These are phyloP conservation scores for Chironomus tepperi DNA, from an alignment of 1,140 invertebrate species.

Conservation along the genomic window DNA sequence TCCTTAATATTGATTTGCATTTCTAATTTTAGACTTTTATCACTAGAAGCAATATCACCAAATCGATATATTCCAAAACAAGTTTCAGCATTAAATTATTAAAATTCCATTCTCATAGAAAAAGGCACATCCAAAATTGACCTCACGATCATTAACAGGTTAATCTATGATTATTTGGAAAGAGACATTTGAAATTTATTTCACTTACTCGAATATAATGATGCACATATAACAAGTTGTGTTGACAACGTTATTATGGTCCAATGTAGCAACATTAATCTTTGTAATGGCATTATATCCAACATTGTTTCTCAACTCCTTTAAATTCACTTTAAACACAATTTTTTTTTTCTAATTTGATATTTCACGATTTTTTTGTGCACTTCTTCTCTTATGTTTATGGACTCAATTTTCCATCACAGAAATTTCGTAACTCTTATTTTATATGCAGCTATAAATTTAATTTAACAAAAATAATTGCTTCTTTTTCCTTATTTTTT, in stretches of 20 bases:
- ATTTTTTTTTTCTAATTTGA: background rate
- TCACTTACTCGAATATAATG: slow-evolving; percentile 1
- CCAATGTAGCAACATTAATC: background rate
- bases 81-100: background rate
- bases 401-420: background rate
- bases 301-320: background rate
- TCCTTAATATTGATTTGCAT: too few relatives aligned
- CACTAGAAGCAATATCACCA: background rate
- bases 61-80: too few relatives aligned
- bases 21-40: too few relatives aligned
- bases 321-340: background rate
- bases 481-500: background rate
- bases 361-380: background rate
- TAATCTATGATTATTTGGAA: too few relatives aligned
- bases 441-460: background rate
- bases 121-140: background rate
- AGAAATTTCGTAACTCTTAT: background rate
- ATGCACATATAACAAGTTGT: slow-evolving; percentile 12
- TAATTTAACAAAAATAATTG: background rate
- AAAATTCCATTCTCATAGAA: background rate
- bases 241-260: background rate
- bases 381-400: background rate
- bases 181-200: background rate
- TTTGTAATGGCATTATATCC: background rate
- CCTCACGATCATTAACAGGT: background rate